Evolutionary conservation across 1,140 invertebrate genomes (phyloP).

Genomic region (Apis mellifera): Amel_HAv3.1 CM009941.2:35501-36000

Average conservation of each 20-base stretch:
- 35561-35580: conserved; percentile 59
- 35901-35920: not conserved
- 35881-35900: not conserved
- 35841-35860: conserved; percentile 17
- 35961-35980: not conserved
- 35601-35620: conserved; percentile 39
- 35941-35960: not conserved
- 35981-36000: not conserved
- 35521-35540: conserved; percentile 44
- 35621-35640: too few species aligned
- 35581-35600: conserved; percentile 59
- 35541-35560: too few species aligned
- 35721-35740: conserved; percentile 16
- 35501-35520: conserved; percentile 22
- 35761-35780: conserved; percentile 7
- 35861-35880: conserved; percentile 3
- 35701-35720: conserved; percentile 3
- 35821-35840: conserved; percentile 44
- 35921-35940: not conserved
- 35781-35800: conserved; percentile 30
- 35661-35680: not conserved
- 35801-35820: conserved; percentile 56
- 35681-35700: conserved; percentile 37
- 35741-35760: not conserved
- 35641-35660: too few species aligned